These are phyloP conservation scores for Percopsis omiscomaycus DNA, from an alignment of 2,797 vertebrate genomes.

Conservation along the genomic window DNA sequence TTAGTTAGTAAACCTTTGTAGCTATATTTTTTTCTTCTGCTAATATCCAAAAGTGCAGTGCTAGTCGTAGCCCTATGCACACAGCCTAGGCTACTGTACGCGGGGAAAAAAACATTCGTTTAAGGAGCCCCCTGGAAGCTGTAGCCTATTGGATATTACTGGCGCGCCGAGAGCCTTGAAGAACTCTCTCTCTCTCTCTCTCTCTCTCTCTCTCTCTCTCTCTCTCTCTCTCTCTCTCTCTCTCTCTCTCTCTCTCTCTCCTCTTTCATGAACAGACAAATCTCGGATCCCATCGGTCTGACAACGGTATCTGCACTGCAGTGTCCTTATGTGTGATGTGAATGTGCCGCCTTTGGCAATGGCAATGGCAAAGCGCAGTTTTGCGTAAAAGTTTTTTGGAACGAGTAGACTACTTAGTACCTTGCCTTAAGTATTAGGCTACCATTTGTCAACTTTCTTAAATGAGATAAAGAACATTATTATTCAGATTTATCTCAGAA, in stretches of 20 bases:
- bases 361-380: not conserved
- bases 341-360: not conserved
- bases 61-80: no score
- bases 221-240: constrained; percentile 12
- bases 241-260: constrained; percentile 1
- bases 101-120: no score
- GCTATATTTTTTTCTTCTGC: not conserved
- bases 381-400: constrained; percentile 13
- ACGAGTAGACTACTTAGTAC: not conserved
- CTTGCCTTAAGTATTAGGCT: not conserved
- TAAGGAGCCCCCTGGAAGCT: no score
- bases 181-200: constrained; percentile 1
- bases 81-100: no score
- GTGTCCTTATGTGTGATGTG: not conserved
- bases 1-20: not conserved
- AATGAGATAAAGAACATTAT: not conserved
- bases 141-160: constrained; percentile 3
- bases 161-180: constrained; percentile 1
- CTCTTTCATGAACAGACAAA: not conserved
- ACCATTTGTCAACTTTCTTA: constrained; percentile 23
- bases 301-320: not conserved
- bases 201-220: constrained; percentile 11
- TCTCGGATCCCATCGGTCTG: no score
- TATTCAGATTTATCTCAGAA: not conserved
- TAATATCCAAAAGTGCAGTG: not conserved